Evolutionary conservation across 2,797 vertebrate species (phyloP).

Genomic region (Mus minutoides): DNA sequence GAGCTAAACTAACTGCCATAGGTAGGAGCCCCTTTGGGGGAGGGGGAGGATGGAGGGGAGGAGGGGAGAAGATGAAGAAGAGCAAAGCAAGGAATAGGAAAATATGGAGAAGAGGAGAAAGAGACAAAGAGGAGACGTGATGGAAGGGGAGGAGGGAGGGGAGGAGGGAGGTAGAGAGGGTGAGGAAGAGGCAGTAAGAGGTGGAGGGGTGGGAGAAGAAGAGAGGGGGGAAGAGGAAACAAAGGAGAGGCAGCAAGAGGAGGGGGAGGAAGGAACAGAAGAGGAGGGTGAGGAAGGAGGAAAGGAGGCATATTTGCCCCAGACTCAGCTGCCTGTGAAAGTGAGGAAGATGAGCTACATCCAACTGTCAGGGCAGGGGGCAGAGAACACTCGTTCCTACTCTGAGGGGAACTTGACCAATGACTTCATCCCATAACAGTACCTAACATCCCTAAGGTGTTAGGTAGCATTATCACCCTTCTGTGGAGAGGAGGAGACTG

Average conservation of each 20-base stretch:
- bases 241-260: no score
- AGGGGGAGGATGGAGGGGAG: neutral
- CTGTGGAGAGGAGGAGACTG: neutral
- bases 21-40: neutral
- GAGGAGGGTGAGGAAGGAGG: no score
- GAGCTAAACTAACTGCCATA: neutral
- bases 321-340: no score
- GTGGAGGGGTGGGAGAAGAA: accelerated
- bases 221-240: accelerated
- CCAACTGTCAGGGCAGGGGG: neutral
- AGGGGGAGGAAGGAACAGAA: no score
- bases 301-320: neutral
- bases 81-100: no score
- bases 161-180: no score
- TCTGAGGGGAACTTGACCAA: neutral
- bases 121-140: no score
- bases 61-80: no score
- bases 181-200: no score
- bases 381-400: accelerated
- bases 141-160: neutral
- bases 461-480: neutral
- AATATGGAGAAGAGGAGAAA: neutral
- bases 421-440: neutral
- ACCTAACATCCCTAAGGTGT: neutral
- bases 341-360: neutral